Evolutionary conservation across 1,140 invertebrate species (phyloP), one percentile per base, ranked within the genome.

Genomic region (Muscidifurax raptorellus): DNA sequence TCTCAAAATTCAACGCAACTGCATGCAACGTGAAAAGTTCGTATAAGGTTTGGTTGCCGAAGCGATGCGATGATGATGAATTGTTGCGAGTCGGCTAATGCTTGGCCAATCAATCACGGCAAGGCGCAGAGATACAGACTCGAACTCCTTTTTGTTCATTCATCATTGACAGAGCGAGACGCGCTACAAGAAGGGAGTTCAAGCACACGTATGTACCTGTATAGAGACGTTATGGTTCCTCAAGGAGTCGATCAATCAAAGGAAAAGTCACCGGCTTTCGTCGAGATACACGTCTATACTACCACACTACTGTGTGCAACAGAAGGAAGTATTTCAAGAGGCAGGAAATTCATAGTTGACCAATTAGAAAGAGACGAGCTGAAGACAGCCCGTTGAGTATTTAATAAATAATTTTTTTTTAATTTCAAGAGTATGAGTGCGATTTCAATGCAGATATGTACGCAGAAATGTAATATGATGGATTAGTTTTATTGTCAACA

Each of bases 61-160:
- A 59, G 52, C 52, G 52, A 59, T 59, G 27, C 40, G 36, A 67
- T 76, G 75, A 69, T 83, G 74, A 83, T 83, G 64, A 83, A 83
- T 83, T 36, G 59, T 22, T 2, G 5, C n/a, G 52, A 5, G 36
- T 40, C 36, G n/a, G 75, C 30, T 83, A 71, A 83, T 44, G 40
- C 64, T 18, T 47, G 40, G 75, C 64, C 52, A 71, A 78, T 83
- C 75, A 78, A 83, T 83, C 82, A 78, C 25, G 22, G 28, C 0
- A 28, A 32, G 12, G 3, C 6, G 52, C 52, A 59, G 22, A 59
- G 52, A 22, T 59, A 59, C 52, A 59, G 52, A 10, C 22, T 79
- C 27, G 67, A 27, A 30, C 28, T 75, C 22, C 25, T 59, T 74
- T 77, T 82, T 15, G 7, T 36, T 75, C 72, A 82, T 82, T 82